Conservation (phyloP, 2,888 invertebrate genomes). For the Galerucella calmariensis region DNA sequence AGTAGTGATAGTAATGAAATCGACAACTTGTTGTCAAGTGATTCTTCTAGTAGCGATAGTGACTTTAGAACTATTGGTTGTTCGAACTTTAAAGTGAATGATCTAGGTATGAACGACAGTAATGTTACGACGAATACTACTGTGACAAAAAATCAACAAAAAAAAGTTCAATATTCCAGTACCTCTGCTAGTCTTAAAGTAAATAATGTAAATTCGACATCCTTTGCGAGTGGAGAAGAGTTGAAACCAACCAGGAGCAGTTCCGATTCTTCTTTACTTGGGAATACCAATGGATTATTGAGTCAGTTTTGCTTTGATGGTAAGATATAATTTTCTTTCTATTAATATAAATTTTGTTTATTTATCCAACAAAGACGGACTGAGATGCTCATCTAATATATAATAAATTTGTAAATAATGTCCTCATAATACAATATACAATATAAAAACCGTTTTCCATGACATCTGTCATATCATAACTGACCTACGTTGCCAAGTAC, state of each 20-base stretch:
- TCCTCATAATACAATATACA: too few species aligned
- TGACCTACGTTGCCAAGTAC: too few species aligned
- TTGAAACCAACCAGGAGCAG: slow-evolving; percentile 37
- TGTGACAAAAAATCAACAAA: slow-evolving; percentile 51
- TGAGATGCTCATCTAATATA: background rate
- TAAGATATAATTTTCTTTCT: slow-evolving; percentile 44
- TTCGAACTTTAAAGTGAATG: slow-evolving; percentile 60
- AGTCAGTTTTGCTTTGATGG: slow-evolving; percentile 60
- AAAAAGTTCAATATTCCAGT: slow-evolving; percentile 49
- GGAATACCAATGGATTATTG: slow-evolving; percentile 59
- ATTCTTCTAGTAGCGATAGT: slow-evolving; percentile 42
- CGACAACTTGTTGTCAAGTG: slow-evolving; percentile 44
- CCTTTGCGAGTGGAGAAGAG: slow-evolving; percentile 45
- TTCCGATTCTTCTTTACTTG: slow-evolving; percentile 34
- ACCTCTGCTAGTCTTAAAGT: slow-evolving; percentile 63
- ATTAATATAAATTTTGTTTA: background rate
- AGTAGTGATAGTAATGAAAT: slow-evolving; percentile 53
- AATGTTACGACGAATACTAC: slow-evolving; percentile 36
- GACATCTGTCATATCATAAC: too few species aligned
- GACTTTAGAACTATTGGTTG: slow-evolving; percentile 58
- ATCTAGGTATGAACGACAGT: slow-evolving; percentile 42
- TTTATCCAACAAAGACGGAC: background rate
- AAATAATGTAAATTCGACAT: slow-evolving; percentile 59
- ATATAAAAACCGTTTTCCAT: too few species aligned
- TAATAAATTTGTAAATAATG: background rate